phyloP scores from a whole-genome alignment of 2,888 invertebrate species.

The Heteromurus nitidus region DNA sequence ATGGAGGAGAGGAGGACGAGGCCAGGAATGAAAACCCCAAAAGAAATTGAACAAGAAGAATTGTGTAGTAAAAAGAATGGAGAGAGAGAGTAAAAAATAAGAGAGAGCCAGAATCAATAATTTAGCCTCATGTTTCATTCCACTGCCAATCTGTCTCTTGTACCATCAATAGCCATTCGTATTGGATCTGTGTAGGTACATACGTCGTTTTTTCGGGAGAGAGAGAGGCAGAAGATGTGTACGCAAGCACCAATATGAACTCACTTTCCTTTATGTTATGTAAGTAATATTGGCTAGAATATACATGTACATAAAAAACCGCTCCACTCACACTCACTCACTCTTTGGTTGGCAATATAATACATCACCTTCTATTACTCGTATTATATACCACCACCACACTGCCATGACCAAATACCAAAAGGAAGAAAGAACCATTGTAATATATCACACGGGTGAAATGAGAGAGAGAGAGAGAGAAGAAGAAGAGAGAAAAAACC shows the following conservation, averaged over 20 bases:
- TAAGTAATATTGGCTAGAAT: conserved; percentile 36
- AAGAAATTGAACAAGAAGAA: conserved; percentile 15
- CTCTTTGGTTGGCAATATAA: conserved; percentile 18
- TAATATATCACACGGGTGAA: conserved; percentile 58
- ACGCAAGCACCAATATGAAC: neutral
- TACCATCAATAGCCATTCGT: conserved; percentile 60
- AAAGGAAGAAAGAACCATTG: conserved; percentile 46
- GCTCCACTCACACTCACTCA: too few relatives aligned
- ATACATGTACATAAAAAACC: conserved; percentile 35
- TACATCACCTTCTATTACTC: conserved; percentile 46
- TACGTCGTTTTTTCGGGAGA: too few relatives aligned
- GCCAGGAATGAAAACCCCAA: neutral
- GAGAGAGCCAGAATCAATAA: conserved; percentile 60
- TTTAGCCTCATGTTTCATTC: conserved; percentile 64
- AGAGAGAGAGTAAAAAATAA: conserved; percentile 25
- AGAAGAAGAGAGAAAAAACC: conserved; percentile 23
- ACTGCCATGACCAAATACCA: neutral
- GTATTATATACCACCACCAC: conserved; percentile 8
- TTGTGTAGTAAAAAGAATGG: conserved; percentile 22
- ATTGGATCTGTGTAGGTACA: conserved; percentile 15
- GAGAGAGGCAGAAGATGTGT: conserved; percentile 10
- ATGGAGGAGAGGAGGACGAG: neutral
- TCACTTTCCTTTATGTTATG: neutral
- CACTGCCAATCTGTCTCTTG: conserved; percentile 60
- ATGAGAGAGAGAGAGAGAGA: too few relatives aligned